Evolutionary conservation across 2,113 vertebrate species (phyloP), one percentile per base, ranked within the genome.

Genomic region (Bucco capensis): DNA sequence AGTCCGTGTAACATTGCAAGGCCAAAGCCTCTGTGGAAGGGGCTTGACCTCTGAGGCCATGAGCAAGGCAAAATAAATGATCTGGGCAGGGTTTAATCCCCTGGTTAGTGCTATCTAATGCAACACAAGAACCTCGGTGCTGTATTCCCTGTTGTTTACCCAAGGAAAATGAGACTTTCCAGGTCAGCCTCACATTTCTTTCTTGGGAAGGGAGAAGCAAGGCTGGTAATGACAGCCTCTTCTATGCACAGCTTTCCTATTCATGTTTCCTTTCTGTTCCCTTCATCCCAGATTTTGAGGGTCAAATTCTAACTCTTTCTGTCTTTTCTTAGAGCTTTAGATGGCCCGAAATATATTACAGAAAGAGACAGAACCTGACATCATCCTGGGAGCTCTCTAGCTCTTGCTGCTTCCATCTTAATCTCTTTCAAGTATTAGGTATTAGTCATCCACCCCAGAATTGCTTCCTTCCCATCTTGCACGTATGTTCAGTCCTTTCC

Each of bases 381-480:
- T 18, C 81, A 7, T 18, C 61, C 83, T 86, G 77, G 84, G 61
- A 87, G 3, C 66, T 81, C 84, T 58, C 3, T 51, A 74, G 61
- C 81, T 78, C 49, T 84, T 31, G 57, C 90, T 91, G 78, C 85
- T 92, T 51, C 81, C 85, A 67, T 64, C 89, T 74, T 86, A 58
- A 92, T 90, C 81, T 91, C 88, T 64, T 53, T 42, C 40, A 81
- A 91, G 81, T 58, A 82, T 61, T 80, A 82, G 80, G 46, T 60
- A 83, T 95, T 94, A 95, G 85, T 94, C 92, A 95, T 89, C 71
- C 88, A 67, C 81, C 49, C 57, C 38, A 89, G 57, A 28, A 72
- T 33, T 83, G 86, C 87, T 94, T 78, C 89, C 81, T 81, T 27
- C 89, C 81, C 4, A 0, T 46, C 69, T 40, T 21, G 6, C 79